Evolutionary conservation across 2,113 vertebrate genomes (phyloP), one percentile per base, ranked within the genome.

Genomic region (Mus spicilegus): DNA sequence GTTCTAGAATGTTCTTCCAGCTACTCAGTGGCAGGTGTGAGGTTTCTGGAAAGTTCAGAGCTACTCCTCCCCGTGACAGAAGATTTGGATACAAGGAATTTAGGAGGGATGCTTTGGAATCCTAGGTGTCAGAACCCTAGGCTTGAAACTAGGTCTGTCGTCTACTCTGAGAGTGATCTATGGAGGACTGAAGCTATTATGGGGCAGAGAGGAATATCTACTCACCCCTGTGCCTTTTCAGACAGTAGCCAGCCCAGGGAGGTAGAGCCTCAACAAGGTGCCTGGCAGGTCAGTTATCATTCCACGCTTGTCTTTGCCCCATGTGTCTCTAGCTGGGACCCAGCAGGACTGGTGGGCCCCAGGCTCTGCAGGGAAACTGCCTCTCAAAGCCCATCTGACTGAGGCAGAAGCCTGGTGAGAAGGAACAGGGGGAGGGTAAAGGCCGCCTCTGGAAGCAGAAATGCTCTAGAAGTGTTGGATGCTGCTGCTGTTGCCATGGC

Each of bases 401-500:
- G 67, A 82, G 90, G 36, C 69, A 56, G 36, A 56, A 36, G 86
- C 33, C 51, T 39, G 20, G 22, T 26, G 49, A 39, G 46, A 54
- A 11, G 65, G 42, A 67, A 19, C 28, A 49, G 42, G 46, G 42
- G 46, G 19, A 87, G 49, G 67, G 49, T 49, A 72, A 61, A 80
- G 67, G 67, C 78, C 11, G 26, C 90, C 51, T 72, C 63, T 22
- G 51, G 77, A 39, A 82, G n/a, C 65, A 91, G 77, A 72, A 54
- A 12, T 10, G 10, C 90, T 4, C 49, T 14, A 28, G n/a, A 82
- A 69, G 77, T n/a, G 17, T 87, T 14, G 65, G 78, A 33, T 61
- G 78, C 51, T 84, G 63, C 90, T 58, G n/a, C 65, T 61, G 78
- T 82, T 91, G 78, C 90, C 39, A 92, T 92, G 67, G 90, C 36